phyloP scores from a whole-genome alignment of 2,888 invertebrate genomes.

The Sericinus montela region DNA sequence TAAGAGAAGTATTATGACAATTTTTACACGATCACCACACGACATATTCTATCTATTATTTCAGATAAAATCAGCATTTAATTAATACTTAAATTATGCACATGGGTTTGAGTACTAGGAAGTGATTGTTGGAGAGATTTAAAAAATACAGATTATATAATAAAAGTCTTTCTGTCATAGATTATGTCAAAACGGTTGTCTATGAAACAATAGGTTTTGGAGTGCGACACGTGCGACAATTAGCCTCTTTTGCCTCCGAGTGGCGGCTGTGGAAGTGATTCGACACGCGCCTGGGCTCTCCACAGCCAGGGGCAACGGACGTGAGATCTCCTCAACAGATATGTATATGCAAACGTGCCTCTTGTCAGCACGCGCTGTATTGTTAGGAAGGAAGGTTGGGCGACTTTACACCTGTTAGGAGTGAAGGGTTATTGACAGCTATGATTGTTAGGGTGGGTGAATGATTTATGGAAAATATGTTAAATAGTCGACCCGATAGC shows the following conservation, averaged over 20 bases:
- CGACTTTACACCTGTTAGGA: slow-evolving; percentile 7
- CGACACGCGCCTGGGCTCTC: slow-evolving; percentile 50
- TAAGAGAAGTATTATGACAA: no score
- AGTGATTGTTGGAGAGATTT: no score
- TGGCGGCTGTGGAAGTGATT: slow-evolving; percentile 35
- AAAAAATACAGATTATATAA: background rate
- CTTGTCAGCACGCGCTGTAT: slow-evolving; percentile 25
- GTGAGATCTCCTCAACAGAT: slow-evolving; percentile 33
- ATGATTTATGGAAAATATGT: background rate
- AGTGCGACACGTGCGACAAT: slow-evolving; percentile 50
- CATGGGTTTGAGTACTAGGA: no score
- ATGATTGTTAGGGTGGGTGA: background rate
- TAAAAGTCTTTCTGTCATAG: slow-evolving; percentile 1
- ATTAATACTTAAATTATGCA: no score
- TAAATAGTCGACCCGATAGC: no score
- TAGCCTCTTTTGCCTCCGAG: slow-evolving; percentile 39
- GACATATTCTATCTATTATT: no score
- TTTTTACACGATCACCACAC: background rate
- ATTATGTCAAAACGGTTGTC: slow-evolving; percentile 29
- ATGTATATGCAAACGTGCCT: slow-evolving; percentile 24
- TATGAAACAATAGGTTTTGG: slow-evolving; percentile 32
- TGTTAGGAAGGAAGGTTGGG: slow-evolving; percentile 1
- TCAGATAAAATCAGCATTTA: no score
- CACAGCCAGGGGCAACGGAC: slow-evolving; percentile 27
- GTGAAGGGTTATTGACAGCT: background rate